phyloP scores from a whole-genome alignment of 2,888 invertebrate genomes.

The Spisula subtruncata region DNA sequence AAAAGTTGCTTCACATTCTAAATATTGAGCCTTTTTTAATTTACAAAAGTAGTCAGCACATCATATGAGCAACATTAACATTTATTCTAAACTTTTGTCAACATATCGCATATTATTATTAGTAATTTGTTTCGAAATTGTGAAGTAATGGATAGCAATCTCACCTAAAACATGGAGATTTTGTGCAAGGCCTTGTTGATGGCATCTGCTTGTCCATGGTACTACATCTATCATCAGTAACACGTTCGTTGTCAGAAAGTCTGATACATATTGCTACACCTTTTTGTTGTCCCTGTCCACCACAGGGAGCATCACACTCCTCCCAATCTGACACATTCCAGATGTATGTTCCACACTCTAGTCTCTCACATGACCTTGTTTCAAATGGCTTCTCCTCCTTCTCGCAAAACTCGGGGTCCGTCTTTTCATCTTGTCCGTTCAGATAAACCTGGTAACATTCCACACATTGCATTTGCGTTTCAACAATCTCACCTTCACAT shows the following conservation, averaged over 20 bases:
- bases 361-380: slow-evolving; percentile 37
- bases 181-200: slow-evolving; percentile 48
- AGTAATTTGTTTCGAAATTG: no score
- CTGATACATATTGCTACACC: slow-evolving; percentile 46
- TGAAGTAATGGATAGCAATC: no score
- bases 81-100: no score
- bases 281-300: slow-evolving; percentile 65
- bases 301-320: slow-evolving; percentile 76
- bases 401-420: slow-evolving; percentile 54
- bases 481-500: slow-evolving; percentile 43
- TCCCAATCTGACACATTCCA: slow-evolving; percentile 77
- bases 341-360: slow-evolving; percentile 61
- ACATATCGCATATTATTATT: no score
- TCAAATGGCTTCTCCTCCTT: slow-evolving; percentile 18
- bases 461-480: slow-evolving; percentile 38
- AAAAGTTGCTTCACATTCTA: no score
- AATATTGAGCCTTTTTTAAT: not conserved
- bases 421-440: slow-evolving; percentile 46
- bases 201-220: slow-evolving; percentile 7
- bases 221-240: slow-evolving; percentile 38
- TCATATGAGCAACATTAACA: not conserved
- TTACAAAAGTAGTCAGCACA: not conserved
- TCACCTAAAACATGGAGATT: slow-evolving; percentile 54
- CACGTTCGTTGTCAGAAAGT: not conserved
- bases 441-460: slow-evolving; percentile 54